Evolutionary conservation across 2,113 vertebrate species (phyloP).

Genomic region (Riparia riparia): DNA sequence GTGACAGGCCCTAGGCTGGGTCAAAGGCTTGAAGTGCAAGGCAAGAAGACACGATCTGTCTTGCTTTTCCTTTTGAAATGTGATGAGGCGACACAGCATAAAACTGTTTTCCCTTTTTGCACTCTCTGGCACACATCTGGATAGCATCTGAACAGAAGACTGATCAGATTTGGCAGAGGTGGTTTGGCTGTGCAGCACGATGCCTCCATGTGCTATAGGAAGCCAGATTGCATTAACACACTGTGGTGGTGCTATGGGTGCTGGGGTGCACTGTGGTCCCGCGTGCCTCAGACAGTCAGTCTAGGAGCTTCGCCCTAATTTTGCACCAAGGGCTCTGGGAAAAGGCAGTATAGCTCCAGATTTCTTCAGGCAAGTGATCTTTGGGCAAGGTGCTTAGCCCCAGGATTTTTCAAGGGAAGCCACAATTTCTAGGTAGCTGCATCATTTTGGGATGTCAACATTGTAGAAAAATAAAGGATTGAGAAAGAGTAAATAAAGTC

Average conservation of each 20-base stretch:
- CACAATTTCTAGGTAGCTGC: neutral
- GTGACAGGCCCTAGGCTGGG: neutral
- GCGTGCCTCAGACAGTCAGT: neutral
- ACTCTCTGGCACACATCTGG: neutral
- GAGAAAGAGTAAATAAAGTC: neutral
- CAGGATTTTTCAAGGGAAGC: neutral
- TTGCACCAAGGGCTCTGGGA: neutral
- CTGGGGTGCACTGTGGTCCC: neutral
- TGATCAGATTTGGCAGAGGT: neutral
- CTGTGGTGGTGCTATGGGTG: neutral
- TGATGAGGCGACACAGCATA: neutral
- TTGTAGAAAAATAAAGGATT: neutral
- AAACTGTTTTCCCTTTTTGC: neutral
- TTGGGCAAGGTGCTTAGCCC: neutral
- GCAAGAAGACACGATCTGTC: neutral
- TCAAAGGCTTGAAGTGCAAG: neutral
- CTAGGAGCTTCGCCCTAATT: neutral
- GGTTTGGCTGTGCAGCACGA: neutral
- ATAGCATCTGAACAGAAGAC: neutral
- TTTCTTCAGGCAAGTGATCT: neutral
- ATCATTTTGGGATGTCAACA: neutral
- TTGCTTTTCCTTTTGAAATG: neutral
- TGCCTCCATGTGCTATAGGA: neutral
- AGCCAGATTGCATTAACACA: neutral
- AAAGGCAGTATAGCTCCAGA: neutral